Evolutionary conservation across 2,797 vertebrate genomes (phyloP), one percentile per base, ranked within the genome.

Genomic region (Myotis findleyi): DNA sequence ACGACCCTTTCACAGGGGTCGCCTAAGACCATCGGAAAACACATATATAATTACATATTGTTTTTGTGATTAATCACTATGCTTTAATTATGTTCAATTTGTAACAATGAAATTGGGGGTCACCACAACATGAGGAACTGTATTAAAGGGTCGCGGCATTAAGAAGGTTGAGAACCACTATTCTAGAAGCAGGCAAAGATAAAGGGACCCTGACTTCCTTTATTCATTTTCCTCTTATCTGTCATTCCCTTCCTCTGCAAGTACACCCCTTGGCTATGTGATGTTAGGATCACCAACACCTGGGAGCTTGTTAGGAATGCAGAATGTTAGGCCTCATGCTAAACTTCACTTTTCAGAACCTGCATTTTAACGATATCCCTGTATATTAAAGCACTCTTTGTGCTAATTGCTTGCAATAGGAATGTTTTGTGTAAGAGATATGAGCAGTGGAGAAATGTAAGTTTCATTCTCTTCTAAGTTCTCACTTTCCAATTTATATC

Each of bases 311-410:
- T 53, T 73, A 68, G 53, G 93, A 89, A 55, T 72, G 72, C 41
- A 90, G n/a, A 71, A 1, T 71, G 51, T 23, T 80, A 23, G 41
- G 23, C 21, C 64, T 66, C 1, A 2, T 30, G 14, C 17, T 7
- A 25, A 10, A 57, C 75, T 81, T 36, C 20, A n/a, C 92, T 90
- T 87, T 86, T 85, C 30, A 55, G 47, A 89, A 66, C 83, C 64
- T 89, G 10, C 20, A 69, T 66, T 91, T 93, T 84, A 47, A 59
- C 18, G 64, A 41, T 49, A 62, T 69, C 5, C 12, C 16, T 92
- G 11, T 59, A 88, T 55, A 55, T 76, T 72, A 82, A 41, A 53
- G 4, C 41, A 20, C 30, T 71, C 7, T 87, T 86, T 93, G 12
- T 91, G 57, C 11, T 62, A 20, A 80, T 76, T 92, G 69, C 38